Conservation (phyloP, 2,797 vertebrate genomes). For the Spondyliosoma cantharus region DNA sequence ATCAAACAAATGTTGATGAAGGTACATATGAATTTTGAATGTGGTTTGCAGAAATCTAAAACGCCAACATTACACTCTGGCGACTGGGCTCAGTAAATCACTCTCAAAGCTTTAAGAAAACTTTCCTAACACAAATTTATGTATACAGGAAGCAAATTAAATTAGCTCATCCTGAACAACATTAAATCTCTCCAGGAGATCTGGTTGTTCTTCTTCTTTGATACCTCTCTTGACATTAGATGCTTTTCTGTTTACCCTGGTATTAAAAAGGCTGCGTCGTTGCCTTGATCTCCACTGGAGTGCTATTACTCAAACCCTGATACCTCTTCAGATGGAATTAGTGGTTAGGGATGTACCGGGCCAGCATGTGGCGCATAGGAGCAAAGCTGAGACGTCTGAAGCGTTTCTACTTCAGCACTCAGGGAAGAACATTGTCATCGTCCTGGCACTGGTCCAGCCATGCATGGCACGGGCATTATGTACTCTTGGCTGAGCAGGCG, state of each 20-base stretch:
- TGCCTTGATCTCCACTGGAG: conserved; percentile 12
- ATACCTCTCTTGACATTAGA: conserved; percentile 6
- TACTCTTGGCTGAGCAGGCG: conserved; percentile 58
- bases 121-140: not conserved
- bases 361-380: conserved; percentile 54
- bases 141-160: conserved; percentile 9
- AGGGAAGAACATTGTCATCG: conserved; percentile 70
- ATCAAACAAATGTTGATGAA: too few species aligned
- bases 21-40: too few species aligned
- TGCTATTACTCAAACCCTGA: conserved; percentile 21
- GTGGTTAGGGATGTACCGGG: conserved; percentile 29
- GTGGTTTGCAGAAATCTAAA: too few species aligned
- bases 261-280: conserved; percentile 3
- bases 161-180: not conserved
- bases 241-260: not conserved
- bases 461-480: conserved; percentile 71
- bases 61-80: too few species aligned
- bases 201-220: conserved; percentile 11
- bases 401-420: conserved; percentile 60
- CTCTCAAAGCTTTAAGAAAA: not conserved
- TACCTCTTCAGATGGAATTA: conserved; percentile 40
- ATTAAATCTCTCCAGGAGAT: not conserved
- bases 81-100: too few species aligned
- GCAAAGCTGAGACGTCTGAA: conserved; percentile 68
- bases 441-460: conserved; percentile 69